phyloP scores from a whole-genome alignment of 1,140 invertebrate genomes.

The Procambarus virginalis region DNA sequence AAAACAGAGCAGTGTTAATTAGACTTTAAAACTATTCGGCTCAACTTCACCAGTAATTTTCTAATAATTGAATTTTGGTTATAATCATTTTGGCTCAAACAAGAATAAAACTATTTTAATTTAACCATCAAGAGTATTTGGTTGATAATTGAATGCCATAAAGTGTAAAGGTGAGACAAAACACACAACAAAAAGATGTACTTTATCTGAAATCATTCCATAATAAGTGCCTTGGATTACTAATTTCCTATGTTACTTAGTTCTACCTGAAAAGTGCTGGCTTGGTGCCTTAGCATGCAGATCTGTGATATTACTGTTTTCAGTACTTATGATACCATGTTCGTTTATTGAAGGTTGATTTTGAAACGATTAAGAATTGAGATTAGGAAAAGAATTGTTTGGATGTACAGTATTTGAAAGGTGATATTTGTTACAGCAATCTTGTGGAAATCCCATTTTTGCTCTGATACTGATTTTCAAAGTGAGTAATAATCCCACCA shows the following conservation, averaged over 20 bases:
- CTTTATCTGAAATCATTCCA: not conserved
- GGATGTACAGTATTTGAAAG: not conserved
- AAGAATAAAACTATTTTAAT: too few species aligned
- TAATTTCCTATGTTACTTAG: not conserved
- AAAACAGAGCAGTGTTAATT: too few species aligned
- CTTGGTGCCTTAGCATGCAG: slow-evolving; percentile 7
- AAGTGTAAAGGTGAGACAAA: too few species aligned
- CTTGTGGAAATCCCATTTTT: not conserved
- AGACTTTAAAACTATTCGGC: too few species aligned
- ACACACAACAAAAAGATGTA: not conserved
- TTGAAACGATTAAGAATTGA: not conserved
- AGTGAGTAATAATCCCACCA: too few species aligned
- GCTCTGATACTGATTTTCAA: not conserved
- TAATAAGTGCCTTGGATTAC: not conserved
- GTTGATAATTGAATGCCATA: not conserved
- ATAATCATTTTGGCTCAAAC: too few species aligned
- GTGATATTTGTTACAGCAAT: not conserved
- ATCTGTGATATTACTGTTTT: not conserved
- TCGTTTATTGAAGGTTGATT: not conserved
- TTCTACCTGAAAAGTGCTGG: not conserved
- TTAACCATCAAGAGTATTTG: not conserved
- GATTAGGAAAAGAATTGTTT: not conserved
- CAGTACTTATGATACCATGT: slow-evolving; percentile 5
- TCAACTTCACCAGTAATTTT: too few species aligned
- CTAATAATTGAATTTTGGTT: too few species aligned